Conservation (phyloP, 2,888 invertebrate species). For the Sympetrum striolatum region DNA sequence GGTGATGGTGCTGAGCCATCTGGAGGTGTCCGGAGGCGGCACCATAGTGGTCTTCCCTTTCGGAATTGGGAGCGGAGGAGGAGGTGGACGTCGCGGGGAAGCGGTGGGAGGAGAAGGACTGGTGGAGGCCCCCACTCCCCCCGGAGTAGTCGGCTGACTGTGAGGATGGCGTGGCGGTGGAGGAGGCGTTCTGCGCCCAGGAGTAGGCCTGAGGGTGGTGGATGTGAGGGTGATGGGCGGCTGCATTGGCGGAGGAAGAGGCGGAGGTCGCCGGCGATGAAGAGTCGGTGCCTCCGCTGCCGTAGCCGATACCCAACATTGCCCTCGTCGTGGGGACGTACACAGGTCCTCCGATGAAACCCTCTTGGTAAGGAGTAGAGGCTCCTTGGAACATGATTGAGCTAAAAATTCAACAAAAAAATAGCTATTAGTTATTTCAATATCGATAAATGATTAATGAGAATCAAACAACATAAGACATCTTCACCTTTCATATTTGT, state of each 20-base stretch:
- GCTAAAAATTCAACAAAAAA: neutral
- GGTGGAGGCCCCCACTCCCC: conserved; percentile 6
- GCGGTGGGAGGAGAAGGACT: conserved; percentile 20
- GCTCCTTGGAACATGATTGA: conserved; percentile 19
- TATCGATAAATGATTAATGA: too few relatives aligned
- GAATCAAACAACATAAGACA: too few relatives aligned
- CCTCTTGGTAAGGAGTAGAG: neutral
- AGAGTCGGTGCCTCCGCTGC: neutral
- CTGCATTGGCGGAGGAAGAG: neutral
- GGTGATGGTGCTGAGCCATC: conserved; percentile 27
- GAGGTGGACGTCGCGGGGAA: neutral
- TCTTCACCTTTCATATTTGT: too few relatives aligned
- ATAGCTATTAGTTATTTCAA: too few relatives aligned
- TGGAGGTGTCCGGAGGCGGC: conserved; percentile 60
- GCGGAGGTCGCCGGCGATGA: neutral
- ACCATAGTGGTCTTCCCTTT: conserved; percentile 56
- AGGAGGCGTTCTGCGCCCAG: conserved; percentile 17
- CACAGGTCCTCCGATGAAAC: conserved; percentile 18
- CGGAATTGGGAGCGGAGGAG: neutral
- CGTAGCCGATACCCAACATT: conserved; percentile 17
- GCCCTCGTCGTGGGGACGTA: conserved; percentile 44
- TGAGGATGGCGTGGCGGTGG: neutral
- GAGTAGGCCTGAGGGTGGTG: conserved; percentile 32
- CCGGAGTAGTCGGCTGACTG: neutral
- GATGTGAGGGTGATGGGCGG: conserved; percentile 1